Percentiles rank a stretch among this genome's conserved stretches.
Evolutionary conservation across 64 coral and sea anemone genomes (phyloP).

Genomic region (Actinia tenebrosa): DNA sequence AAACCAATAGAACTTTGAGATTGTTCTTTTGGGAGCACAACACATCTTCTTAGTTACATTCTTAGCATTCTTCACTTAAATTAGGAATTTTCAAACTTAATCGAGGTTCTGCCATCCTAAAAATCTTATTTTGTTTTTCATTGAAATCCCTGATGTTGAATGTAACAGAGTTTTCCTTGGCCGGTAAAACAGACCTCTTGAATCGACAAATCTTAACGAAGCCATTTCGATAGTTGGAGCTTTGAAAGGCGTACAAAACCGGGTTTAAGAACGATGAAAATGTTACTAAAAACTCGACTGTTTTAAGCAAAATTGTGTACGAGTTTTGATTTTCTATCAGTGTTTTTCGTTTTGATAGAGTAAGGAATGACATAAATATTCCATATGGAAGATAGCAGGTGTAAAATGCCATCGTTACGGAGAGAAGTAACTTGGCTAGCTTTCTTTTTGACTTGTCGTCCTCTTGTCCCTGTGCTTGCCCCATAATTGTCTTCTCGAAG

Average conservation of each 20-base stretch:
- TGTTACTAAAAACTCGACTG: conserved; percentile 45
- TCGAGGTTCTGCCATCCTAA: neutral
- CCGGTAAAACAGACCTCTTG: neutral
- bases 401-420: conserved; percentile 46
- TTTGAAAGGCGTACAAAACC: conserved; percentile 60
- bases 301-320: neutral
- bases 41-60: neutral
- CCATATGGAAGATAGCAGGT: conserved; percentile 43
- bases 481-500: conserved; percentile 31
- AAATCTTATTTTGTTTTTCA: neutral
- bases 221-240: conserved; percentile 52
- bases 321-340: conserved; percentile 19
- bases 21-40: neutral
- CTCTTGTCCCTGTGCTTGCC: neutral
- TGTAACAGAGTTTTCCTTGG: neutral
- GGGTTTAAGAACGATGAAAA: conserved; percentile 54
- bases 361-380: conserved; percentile 24
- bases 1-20: neutral
- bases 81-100: neutral
- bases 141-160: neutral
- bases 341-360: conserved; percentile 2
- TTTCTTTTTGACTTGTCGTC: conserved; percentile 24
- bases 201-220: conserved; percentile 21
- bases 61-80: neutral
- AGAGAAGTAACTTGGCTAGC: conserved; percentile 38